Evolutionary conservation across 2,113 vertebrate species (phyloP).

Genomic region (Perccottus glenii): DNA sequence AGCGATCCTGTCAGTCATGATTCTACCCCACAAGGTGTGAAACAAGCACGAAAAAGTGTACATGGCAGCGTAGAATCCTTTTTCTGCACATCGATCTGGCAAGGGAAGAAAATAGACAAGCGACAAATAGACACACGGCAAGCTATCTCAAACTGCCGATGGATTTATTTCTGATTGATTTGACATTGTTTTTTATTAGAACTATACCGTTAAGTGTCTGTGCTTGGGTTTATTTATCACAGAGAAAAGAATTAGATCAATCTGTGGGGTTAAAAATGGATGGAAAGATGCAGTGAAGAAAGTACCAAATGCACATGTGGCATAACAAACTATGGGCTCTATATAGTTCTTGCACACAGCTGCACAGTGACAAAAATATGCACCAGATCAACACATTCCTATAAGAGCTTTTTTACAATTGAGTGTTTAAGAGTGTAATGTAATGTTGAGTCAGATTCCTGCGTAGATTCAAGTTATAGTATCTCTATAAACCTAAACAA

Average conservation of each 20-base stretch:
- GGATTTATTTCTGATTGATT: slow-evolving; percentile 3
- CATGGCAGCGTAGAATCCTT: slow-evolving; percentile 46
- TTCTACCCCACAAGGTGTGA: slow-evolving; percentile 67
- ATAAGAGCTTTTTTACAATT: neutral
- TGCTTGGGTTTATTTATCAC: slow-evolving; percentile 9
- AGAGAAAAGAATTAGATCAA: slow-evolving; percentile 11
- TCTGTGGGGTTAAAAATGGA: slow-evolving; percentile 40
- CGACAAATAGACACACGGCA: slow-evolving; percentile 9
- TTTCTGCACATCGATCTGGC: slow-evolving; percentile 33
- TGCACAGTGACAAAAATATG: slow-evolving; percentile 18
- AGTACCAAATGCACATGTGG: slow-evolving; percentile 9
- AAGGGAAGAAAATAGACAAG: slow-evolving; percentile 24
- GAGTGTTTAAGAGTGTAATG: too few species aligned
- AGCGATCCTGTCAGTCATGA: slow-evolving; percentile 65
- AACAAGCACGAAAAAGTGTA: slow-evolving; percentile 59
- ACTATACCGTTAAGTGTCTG: neutral
- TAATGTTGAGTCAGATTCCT: too few species aligned
- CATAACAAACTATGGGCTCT: neutral
- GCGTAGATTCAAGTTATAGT: too few species aligned
- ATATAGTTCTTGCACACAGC: slow-evolving; percentile 1
- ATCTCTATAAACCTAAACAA: too few species aligned
- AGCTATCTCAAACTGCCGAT: slow-evolving; percentile 16
- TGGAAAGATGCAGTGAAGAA: slow-evolving; percentile 8
- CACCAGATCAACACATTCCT: neutral
- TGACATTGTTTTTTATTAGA: slow-evolving; percentile 1